Percentiles rank a stretch among this genome's conserved stretches.
Evolutionary conservation across 1,140 invertebrate genomes (phyloP).

Genomic region (Macrobrachium rosenbergii): DNA sequence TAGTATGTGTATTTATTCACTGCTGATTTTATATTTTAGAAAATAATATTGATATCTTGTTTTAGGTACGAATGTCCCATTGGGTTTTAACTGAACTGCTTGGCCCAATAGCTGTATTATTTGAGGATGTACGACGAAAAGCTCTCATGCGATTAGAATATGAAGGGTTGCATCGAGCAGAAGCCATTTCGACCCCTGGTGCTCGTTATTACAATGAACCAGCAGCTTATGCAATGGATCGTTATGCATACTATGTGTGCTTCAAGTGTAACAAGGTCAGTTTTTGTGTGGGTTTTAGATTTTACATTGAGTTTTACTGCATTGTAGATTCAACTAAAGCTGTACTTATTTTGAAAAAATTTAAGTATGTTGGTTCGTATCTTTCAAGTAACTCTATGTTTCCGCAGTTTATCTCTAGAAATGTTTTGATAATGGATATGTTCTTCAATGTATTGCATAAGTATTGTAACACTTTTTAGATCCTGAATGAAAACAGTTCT

Average conservation of each 20-base stretch:
- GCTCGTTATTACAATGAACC: slow-evolving; percentile 84
- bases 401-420: too few relatives aligned
- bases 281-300: slow-evolving; percentile 23
- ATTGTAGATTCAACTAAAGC: too few relatives aligned
- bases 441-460: too few relatives aligned
- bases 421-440: too few relatives aligned
- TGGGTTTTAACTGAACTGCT: slow-evolving; percentile 83
- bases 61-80: slow-evolving; percentile 85
- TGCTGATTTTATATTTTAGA: background rate
- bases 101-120: slow-evolving; percentile 83
- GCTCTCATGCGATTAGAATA: slow-evolving; percentile 97
- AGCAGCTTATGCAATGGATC: slow-evolving; percentile 92
- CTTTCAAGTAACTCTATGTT: too few relatives aligned
- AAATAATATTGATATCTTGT: background rate
- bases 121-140: slow-evolving; percentile 92
- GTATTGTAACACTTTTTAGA: too few relatives aligned
- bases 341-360: too few relatives aligned
- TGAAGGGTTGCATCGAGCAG: slow-evolving; percentile 87
- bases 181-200: slow-evolving; percentile 79
- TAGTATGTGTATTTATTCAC: background rate
- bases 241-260: slow-evolving; percentile 98
- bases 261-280: slow-evolving; percentile 94
- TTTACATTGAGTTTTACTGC: background rate
- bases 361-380: too few relatives aligned
- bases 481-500: too few relatives aligned